phyloP scores from a whole-genome alignment of 2,113 vertebrate species.

The Himantopus leucocephalus region DNA sequence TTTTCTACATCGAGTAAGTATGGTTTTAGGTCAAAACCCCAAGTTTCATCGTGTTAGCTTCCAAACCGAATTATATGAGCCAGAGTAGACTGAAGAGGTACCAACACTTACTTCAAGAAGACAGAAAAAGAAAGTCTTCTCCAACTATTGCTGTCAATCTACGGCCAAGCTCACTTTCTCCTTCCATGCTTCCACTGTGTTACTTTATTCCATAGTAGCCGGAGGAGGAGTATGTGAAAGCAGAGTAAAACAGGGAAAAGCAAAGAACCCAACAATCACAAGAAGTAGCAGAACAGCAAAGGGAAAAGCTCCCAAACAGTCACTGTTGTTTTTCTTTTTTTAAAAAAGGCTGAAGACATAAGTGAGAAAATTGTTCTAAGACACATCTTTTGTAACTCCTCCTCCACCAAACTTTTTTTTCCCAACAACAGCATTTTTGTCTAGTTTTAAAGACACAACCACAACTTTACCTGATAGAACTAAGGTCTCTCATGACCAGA shows the following conservation, averaged over 20 bases:
- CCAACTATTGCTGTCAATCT: background rate
- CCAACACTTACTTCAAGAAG: background rate
- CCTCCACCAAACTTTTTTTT: background rate
- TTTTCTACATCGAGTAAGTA: background rate
- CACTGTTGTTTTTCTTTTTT: background rate
- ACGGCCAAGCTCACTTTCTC: background rate
- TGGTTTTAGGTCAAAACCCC: slow-evolving; percentile 10
- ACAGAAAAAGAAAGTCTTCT: background rate
- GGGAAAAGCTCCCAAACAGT: background rate
- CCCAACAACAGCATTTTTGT: background rate
- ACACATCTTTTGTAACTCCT: background rate
- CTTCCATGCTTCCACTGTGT: background rate
- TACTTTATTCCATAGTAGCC: background rate
- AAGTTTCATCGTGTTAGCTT: background rate
- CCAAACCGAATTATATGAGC: background rate
- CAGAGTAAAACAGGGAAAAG: background rate
- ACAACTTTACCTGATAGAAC: background rate
- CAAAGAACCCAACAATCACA: background rate
- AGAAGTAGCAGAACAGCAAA: background rate
- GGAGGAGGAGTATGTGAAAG: background rate
- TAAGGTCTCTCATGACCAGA: background rate
- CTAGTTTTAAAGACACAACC: background rate
- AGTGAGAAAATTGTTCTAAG: background rate
- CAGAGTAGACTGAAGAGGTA: slow-evolving; percentile 4
- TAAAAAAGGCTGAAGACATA: background rate